These are phyloP conservation scores for Caenorhabditis sp. DNA, from an alignment of 2,888 invertebrate genomes.

Conservation along the genomic window DNA sequence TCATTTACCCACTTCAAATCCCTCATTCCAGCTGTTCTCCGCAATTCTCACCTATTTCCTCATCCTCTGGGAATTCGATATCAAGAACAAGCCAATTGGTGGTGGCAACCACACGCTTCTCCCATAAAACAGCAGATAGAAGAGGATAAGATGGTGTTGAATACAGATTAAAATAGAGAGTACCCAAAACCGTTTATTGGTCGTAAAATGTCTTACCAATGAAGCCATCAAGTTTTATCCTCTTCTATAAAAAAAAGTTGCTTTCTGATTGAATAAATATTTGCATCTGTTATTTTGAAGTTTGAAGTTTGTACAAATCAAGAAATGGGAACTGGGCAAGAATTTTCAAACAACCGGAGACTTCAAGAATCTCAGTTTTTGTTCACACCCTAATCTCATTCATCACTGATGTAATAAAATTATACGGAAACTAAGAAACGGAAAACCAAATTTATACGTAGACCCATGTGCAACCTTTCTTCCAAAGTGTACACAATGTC, in stretches of 20 bases:
- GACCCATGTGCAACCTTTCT: too few relatives aligned
- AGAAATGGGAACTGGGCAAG: background rate
- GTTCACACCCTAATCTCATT: too few relatives aligned
- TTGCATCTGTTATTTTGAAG: slow-evolving; percentile 13
- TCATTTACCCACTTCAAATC: background rate
- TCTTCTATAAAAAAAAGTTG: slow-evolving; percentile 34
- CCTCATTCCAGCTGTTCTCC: slow-evolving; percentile 69
- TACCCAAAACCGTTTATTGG: slow-evolving; percentile 45
- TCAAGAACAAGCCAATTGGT: slow-evolving; percentile 42
- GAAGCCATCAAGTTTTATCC: slow-evolving; percentile 10
- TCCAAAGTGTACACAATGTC: background rate
- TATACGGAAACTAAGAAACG: too few relatives aligned
- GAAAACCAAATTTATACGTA: too few relatives aligned
- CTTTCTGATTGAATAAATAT: slow-evolving; percentile 57
- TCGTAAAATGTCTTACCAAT: slow-evolving; percentile 37
- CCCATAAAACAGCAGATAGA: slow-evolving; percentile 25
- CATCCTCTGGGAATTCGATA: slow-evolving; percentile 69
- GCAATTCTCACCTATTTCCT: slow-evolving; percentile 75
- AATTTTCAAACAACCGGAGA: too few relatives aligned
- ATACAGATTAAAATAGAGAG: slow-evolving; percentile 13
- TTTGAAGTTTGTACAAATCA: background rate
- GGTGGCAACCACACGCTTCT: slow-evolving; percentile 40
- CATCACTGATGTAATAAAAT: too few relatives aligned
- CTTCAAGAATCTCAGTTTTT: too few relatives aligned
- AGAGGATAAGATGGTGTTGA: slow-evolving; percentile 16